Percentiles rank a stretch among this genome's conserved stretches.
These are phyloP conservation scores for Arge pagana DNA, from an alignment of 2,888 invertebrate genomes.

Conservation along the genomic window DNA sequence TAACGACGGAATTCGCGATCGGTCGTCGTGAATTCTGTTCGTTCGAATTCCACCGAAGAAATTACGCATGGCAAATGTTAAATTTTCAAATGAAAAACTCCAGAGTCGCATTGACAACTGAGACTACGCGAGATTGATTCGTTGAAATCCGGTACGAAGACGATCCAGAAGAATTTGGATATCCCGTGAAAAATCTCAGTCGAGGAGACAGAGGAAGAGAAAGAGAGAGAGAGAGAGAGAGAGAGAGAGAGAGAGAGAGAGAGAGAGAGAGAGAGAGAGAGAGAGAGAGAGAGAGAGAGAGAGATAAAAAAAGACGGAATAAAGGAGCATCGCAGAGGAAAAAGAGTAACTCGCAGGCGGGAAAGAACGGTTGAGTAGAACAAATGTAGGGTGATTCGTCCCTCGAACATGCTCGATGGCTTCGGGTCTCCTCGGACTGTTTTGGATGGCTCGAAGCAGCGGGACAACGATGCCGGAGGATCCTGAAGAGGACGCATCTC, in stretches of 20 bases:
- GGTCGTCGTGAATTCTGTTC: too few species aligned
- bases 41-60: too few species aligned
- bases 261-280: background rate
- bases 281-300: background rate
- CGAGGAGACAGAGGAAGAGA: background rate
- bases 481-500: slow-evolving; percentile 7
- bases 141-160: too few species aligned
- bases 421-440: too few species aligned
- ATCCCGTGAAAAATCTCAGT: background rate
- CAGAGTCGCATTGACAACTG: too few species aligned
- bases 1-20: too few species aligned
- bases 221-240: background rate
- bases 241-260: background rate
- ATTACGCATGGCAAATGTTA: too few species aligned
- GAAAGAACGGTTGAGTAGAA: slow-evolving; percentile 1
- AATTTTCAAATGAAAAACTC: too few species aligned
- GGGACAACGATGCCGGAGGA: too few species aligned
- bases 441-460: too few species aligned
- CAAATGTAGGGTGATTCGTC: slow-evolving; percentile 11
- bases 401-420: background rate
- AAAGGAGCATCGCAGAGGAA: background rate
- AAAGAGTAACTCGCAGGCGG: background rate
- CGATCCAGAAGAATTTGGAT: too few species aligned
- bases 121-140: too few species aligned
- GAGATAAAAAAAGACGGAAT: background rate